Percentiles rank a stretch among this genome's conserved stretches.
Conservation (phyloP, 2,797 vertebrate species). For the Micropoecilia bifurca region DNA sequence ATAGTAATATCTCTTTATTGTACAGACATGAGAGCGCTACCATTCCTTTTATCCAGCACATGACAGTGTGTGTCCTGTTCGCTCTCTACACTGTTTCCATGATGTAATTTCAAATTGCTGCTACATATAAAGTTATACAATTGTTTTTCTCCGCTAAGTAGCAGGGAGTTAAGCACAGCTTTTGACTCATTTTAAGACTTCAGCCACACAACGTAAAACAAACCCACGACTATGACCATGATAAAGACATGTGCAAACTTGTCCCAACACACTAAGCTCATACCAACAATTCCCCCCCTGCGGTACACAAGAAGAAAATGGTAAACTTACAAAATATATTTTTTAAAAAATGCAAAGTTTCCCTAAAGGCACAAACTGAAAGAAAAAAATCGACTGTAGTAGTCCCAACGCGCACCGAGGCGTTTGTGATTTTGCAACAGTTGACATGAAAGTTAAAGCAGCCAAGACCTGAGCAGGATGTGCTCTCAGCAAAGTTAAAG, state of each 20-base stretch:
- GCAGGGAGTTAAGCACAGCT: conserved; percentile 43
- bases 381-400: conserved; percentile 7
- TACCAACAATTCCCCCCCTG: conserved; percentile 27
- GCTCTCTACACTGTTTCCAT: conserved; percentile 5
- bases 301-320: conserved; percentile 30
- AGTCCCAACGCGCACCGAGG: conserved; percentile 13
- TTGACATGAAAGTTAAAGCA: conserved; percentile 12
- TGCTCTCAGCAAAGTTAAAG: conserved; percentile 17
- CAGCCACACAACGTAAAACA: conserved; percentile 33
- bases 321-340: conserved; percentile 11
- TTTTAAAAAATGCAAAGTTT: conserved; percentile 37
- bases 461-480: conserved; percentile 41
- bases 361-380: conserved; percentile 55
- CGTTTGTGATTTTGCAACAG: conserved; percentile 20
- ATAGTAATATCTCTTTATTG: neutral
- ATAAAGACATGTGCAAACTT: conserved; percentile 70
- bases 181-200: conserved; percentile 28
- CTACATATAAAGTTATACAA: conserved; percentile 26
- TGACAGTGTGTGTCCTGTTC: neutral
- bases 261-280: conserved; percentile 43
- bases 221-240: conserved; percentile 30
- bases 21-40: neutral
- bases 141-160: conserved; percentile 13
- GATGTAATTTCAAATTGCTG: conserved; percentile 22
- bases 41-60: neutral